Evolutionary conservation across 2,797 vertebrate genomes (phyloP), one percentile per base, ranked within the genome.

Genomic region (Amblyraja radiata): DNA sequence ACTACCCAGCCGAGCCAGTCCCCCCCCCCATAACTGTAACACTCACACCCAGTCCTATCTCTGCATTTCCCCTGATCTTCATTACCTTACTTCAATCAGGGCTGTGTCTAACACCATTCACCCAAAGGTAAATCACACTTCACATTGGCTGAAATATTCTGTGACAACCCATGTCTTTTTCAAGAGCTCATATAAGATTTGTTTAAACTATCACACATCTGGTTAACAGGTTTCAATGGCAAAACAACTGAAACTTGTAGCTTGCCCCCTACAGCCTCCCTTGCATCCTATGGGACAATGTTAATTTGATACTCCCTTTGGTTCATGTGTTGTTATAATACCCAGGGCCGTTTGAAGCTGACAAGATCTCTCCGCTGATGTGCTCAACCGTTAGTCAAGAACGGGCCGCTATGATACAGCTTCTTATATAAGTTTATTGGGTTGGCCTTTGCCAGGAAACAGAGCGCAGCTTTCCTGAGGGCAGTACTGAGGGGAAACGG

Each of bases 261-360:
- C 81, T 21, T 10, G 54, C 23, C 81, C 11, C 25, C 81, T 28
- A 61, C 11, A 11, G 81, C 54, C 61, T 2, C 25, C 54, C 54
- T 13, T 11, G 28, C 81, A 61, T 13, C 25, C 54, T 61, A 58
- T 14, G 81, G 54, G 81, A 84, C 46, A 61, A 46, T 61, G 81
- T 61, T 28, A 84, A 84, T 28, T 58, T 54, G 2, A 84, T 84
- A 84, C 81, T 61, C 25, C 81, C 54, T 84, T 84, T n/a, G 54
- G 54, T 84, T 61, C 11, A 6, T 61, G 54, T 54, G 54, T 28
- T 84, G 81, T 84, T 84, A 61, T 25, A 10, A 58, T 16, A 84
- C 81, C 81, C n/a, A 84, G 81, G 54, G n/a, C 54, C 54, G 14
- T 84, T 84, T 84, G 81, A 84, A 84, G 81, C 81, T 84, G 81